These are phyloP conservation scores for Homarus gammarus DNA, from an alignment of 2,888 invertebrate genomes.

Conservation along the genomic window DNA sequence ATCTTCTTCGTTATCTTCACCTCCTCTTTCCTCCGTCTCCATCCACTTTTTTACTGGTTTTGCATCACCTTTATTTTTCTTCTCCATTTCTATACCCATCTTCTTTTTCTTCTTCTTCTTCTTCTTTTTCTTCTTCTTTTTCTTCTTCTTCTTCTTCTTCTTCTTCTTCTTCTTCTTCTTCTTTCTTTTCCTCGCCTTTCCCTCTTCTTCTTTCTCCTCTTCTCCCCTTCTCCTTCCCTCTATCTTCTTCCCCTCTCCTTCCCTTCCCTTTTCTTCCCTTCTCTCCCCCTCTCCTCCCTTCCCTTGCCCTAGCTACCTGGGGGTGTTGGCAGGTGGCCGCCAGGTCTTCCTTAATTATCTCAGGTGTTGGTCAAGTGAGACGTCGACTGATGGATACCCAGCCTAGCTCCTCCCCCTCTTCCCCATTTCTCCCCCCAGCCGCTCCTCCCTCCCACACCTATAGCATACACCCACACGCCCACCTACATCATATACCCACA, in stretches of 20 bases:
- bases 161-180: not conserved
- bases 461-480: not conserved
- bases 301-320: not conserved
- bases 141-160: not conserved
- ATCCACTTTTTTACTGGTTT: not conserved
- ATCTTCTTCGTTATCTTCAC: too few species aligned
- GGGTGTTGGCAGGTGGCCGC: not conserved
- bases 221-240: slow-evolving; percentile 3
- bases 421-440: not conserved
- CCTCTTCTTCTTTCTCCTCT: not conserved
- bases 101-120: not conserved
- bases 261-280: not conserved
- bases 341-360: not conserved
- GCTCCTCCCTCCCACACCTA: not conserved
- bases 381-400: not conserved
- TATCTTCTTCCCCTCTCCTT: not conserved
- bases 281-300: not conserved
- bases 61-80: not conserved
- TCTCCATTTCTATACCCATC: not conserved
- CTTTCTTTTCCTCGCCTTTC: too few species aligned
- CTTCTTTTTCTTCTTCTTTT: not conserved
- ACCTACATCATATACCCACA: not conserved
- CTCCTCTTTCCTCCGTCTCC: not conserved
- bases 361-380: not conserved
- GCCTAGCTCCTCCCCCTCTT: not conserved